Conservation (phyloP, 2,797 vertebrate species). For the Glossophaga mutica region DNA sequence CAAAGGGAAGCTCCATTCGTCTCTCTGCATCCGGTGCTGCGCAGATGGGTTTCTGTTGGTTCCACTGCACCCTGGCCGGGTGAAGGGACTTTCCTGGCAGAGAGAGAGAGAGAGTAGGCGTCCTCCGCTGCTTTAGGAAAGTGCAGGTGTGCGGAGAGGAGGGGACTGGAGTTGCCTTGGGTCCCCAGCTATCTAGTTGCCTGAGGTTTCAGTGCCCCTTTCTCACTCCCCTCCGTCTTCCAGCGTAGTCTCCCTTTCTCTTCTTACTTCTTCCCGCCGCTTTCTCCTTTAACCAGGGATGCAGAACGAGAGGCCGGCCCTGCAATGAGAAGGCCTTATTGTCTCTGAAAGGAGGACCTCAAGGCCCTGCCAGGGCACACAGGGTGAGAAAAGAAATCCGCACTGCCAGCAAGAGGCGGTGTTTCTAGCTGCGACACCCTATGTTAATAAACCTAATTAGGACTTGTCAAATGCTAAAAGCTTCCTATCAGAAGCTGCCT, state of each 20-base stretch:
- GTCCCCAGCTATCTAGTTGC: not conserved
- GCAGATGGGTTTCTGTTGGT: not conserved
- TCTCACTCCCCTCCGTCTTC: not conserved
- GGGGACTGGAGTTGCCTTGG: accelerated
- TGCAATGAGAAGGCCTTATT: not conserved
- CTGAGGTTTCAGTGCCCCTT: not conserved
- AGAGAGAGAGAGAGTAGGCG: not conserved
- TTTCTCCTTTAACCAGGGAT: not conserved
- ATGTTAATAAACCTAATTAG: not conserved
- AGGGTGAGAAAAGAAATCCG: not conserved
- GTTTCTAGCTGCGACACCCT: not conserved
- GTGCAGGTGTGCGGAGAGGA: not conserved
- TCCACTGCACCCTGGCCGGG: accelerated
- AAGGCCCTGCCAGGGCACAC: not conserved
- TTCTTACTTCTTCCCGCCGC: not conserved
- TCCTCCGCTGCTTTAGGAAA: not conserved
- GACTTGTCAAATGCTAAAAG: not conserved
- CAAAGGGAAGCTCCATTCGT: accelerated
- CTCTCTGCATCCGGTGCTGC: not conserved
- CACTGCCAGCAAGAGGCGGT: not conserved
- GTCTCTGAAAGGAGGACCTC: not conserved
- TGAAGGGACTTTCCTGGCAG: not conserved
- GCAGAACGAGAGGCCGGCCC: not conserved
- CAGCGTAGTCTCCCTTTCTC: not conserved
- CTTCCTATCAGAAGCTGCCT: not conserved